Percentiles rank a stretch among this genome's conserved stretches.
These are phyloP conservation scores for Spinus olivaceus DNA, from an alignment of 2,797 vertebrate species.

Conservation along the genomic window DNA sequence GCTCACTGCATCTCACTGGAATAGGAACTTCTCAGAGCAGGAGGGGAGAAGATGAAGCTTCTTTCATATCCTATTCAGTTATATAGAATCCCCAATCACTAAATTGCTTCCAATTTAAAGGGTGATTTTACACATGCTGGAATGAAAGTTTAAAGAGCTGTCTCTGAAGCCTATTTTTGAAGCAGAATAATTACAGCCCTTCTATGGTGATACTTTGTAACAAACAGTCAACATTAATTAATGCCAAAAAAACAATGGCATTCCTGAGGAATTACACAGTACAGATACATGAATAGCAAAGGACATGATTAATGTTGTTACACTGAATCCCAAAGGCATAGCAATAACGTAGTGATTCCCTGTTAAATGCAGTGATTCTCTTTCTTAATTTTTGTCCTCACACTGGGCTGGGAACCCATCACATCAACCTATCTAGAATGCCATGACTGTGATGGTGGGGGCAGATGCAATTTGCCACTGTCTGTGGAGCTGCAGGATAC, in stretches of 20 bases:
- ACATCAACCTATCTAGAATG: neutral
- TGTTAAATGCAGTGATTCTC: constrained; percentile 26
- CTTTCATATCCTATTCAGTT: neutral
- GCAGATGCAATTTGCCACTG: neutral
- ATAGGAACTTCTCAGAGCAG: neutral
- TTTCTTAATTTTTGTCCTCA: neutral
- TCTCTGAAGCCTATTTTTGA: constrained; percentile 43
- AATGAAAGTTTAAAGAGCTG: constrained; percentile 42
- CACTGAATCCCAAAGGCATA: constrained; percentile 59
- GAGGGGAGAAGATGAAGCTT: neutral
- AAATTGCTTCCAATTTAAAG: constrained; percentile 53
- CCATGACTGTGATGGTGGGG: neutral
- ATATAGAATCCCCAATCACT: neutral
- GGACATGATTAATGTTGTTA: constrained; percentile 67
- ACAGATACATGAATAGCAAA: constrained; percentile 63
- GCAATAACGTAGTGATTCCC: constrained; percentile 55
- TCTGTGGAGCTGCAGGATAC: neutral
- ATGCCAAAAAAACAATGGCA: constrained; percentile 69
- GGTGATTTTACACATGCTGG: constrained; percentile 11
- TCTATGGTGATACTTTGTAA: constrained; percentile 68
- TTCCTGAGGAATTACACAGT: constrained; percentile 72
- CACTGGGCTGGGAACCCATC: neutral
- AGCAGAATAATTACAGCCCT: constrained; percentile 55
- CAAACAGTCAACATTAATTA: constrained; percentile 68
- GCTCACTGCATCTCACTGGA: neutral